Evolutionary conservation across 2,113 vertebrate genomes (phyloP).

Genomic region (Engraulis encrasicolus): DNA sequence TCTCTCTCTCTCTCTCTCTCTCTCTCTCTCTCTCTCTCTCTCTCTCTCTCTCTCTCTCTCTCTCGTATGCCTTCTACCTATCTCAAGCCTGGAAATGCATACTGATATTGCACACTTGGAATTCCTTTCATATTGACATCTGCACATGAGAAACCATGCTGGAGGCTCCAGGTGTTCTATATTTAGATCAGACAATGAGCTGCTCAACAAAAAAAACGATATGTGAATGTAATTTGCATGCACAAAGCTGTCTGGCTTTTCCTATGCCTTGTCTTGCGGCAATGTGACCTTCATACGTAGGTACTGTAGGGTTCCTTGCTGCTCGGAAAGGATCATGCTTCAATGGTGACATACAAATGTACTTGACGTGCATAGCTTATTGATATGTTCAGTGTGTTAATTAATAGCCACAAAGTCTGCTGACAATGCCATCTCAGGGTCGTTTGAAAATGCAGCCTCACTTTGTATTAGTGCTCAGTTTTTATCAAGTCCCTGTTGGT

Average conservation of each 20-base stretch:
- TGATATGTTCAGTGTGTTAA: background rate
- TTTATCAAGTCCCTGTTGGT: background rate
- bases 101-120: background rate
- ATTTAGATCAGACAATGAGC: background rate
- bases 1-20: background rate
- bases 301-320: background rate
- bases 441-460: background rate
- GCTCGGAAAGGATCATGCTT: background rate
- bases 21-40: background rate
- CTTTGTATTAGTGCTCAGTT: background rate
- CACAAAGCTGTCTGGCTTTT: background rate
- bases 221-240: background rate
- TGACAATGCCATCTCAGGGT: background rate
- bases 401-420: background rate
- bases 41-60: constrained; percentile 1
- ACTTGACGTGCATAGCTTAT: background rate
- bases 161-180: background rate
- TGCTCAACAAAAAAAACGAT: background rate
- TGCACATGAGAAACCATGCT: background rate
- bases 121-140: background rate
- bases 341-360: background rate
- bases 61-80: too few relatives aligned
- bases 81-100: background rate
- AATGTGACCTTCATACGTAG: background rate
- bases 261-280: background rate